Percentiles rank a stretch among this genome's conserved stretches.
Evolutionary conservation across 2,797 vertebrate genomes (phyloP).

Genomic region (Lithobates sylvaticus): DNA sequence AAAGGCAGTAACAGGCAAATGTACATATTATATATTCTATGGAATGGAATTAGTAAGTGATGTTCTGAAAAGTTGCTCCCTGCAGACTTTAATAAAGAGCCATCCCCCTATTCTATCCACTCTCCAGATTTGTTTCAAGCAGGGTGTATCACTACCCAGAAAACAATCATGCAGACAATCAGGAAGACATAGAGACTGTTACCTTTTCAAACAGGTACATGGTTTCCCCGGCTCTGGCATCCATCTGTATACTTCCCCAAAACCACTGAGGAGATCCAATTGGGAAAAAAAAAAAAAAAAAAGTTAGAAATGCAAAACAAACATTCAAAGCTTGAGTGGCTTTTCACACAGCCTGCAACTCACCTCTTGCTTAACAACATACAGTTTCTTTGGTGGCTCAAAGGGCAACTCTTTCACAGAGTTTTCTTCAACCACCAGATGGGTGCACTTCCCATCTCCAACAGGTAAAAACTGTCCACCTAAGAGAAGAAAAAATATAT

Average conservation of each 20-base stretch:
- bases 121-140: neutral
- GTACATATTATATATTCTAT: no score
- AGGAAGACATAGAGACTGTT: neutral
- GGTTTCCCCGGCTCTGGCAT: constrained; percentile 94
- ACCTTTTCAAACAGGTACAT: constrained; percentile 99
- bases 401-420: constrained; percentile 92
- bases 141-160: neutral
- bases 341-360: constrained; percentile 39
- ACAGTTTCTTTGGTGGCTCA: constrained; percentile 83
- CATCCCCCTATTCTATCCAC: no score
- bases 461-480: constrained; percentile 85
- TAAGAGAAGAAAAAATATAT: constrained; percentile 62
- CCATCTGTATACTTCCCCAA: constrained; percentile 99
- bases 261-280: constrained; percentile 85
- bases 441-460: constrained; percentile 91
- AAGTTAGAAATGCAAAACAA: neutral
- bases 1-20: no score
- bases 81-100: no score
- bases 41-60: no score
- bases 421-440: constrained; percentile 95
- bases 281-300: neutral
- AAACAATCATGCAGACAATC: no score
- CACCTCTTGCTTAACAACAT: constrained; percentile 97
- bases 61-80: no score
- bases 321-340: no score